These are phyloP conservation scores for Rachycentron canadum DNA, from an alignment of 2,797 vertebrate genomes.

Conservation along the genomic window DNA sequence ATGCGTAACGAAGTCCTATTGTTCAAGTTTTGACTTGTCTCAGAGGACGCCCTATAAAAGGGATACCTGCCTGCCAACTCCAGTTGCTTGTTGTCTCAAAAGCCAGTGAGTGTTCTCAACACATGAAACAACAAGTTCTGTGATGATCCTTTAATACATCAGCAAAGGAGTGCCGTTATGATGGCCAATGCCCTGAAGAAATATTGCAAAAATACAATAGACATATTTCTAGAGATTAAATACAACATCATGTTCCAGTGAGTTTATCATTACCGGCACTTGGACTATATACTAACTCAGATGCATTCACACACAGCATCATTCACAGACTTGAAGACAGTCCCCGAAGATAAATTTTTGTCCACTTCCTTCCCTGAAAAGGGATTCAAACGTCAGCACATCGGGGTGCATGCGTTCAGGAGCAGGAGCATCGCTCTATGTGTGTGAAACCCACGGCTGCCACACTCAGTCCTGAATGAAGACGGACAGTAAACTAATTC, in stretches of 20 bases:
- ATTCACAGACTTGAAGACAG: background rate
- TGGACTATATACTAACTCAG: background rate
- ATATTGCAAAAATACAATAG: slow-evolving; percentile 2
- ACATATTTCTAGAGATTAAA: slow-evolving; percentile 4
- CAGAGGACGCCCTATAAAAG: slow-evolving; percentile 67
- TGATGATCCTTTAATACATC: slow-evolving; percentile 47
- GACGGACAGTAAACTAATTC: slow-evolving; percentile 15
- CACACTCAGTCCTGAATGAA: slow-evolving; percentile 8
- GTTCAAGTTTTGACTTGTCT: slow-evolving; percentile 83
- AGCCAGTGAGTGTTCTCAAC: slow-evolving; percentile 54
- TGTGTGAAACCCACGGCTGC: background rate
- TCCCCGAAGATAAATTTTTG: slow-evolving; percentile 4
- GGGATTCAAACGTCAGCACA: slow-evolving; percentile 56
- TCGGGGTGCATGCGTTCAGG: background rate
- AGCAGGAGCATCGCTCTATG: slow-evolving; percentile 15
- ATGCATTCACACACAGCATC: background rate
- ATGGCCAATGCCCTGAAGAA: slow-evolving; percentile 26
- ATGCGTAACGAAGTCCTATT: slow-evolving; percentile 78
- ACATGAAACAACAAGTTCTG: slow-evolving; percentile 73
- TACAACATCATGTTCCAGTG: background rate
- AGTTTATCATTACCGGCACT: background rate
- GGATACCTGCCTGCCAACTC: slow-evolving; percentile 73
- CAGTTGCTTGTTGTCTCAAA: slow-evolving; percentile 55
- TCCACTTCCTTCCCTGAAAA: slow-evolving; percentile 11
- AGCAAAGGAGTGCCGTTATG: slow-evolving; percentile 38